A percentile compares a stretch with the other conserved stretches of the same genome.
These are phyloP conservation scores for Acanthococcus lagerstroemiae DNA, from an alignment of 2,888 invertebrate genomes.

Conservation along the genomic window DNA sequence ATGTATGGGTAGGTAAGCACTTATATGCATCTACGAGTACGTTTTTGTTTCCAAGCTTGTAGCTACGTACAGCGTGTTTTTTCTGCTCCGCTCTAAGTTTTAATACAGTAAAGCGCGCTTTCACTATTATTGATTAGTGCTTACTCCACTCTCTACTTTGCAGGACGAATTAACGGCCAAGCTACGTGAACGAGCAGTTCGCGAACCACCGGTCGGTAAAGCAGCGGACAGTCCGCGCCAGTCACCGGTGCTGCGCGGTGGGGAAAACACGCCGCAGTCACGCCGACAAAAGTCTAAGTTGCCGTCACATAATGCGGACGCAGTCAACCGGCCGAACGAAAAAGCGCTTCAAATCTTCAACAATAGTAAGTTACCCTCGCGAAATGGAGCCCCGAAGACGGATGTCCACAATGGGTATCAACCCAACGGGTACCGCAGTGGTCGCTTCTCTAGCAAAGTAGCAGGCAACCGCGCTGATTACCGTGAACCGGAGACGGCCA, in stretches of 20 bases:
- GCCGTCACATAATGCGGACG: not conserved
- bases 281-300: not conserved
- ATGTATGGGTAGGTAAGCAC: no score
- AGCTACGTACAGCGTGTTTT: no score
- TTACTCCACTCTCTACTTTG: no score
- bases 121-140: no score
- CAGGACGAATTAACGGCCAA: conserved; percentile 45
- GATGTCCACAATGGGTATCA: not conserved
- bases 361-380: conserved; percentile 19
- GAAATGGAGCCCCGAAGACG: not conserved
- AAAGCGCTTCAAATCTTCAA: conserved; percentile 11
- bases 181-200: conserved; percentile 46
- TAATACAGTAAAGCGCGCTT: no score
- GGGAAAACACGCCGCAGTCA: not conserved
- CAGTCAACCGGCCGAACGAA: not conserved
- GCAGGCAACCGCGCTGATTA: no score
- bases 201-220: conserved; percentile 43
- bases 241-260: conserved; percentile 16
- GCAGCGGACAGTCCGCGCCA: conserved; percentile 36
- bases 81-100: no score
- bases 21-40: no score
- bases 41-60: no score
- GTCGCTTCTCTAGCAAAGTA: no score
- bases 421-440: no score
- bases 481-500: no score